phyloP scores from a whole-genome alignment of 2,797 vertebrate genomes.

The Dryobates pubescens region DNA sequence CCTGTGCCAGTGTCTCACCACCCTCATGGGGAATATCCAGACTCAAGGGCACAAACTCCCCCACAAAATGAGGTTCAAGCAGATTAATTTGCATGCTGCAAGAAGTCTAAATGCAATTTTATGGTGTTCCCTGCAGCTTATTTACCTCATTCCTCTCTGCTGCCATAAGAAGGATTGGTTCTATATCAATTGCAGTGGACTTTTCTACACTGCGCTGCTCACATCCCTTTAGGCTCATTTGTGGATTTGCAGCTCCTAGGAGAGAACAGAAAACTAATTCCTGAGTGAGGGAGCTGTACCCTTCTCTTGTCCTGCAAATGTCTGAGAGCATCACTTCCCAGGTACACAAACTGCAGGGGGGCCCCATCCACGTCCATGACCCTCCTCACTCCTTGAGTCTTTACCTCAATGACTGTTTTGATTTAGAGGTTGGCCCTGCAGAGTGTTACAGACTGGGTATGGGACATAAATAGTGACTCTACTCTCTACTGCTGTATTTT shows the following conservation, averaged over 20 bases:
- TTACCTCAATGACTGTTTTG: background rate
- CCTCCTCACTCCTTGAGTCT: background rate
- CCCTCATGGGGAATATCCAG: background rate
- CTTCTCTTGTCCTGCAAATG: background rate
- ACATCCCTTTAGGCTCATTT: background rate
- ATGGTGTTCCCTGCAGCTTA: background rate
- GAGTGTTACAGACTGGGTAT: background rate
- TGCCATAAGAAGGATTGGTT: background rate
- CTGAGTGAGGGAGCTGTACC: background rate
- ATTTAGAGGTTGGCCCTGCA: background rate
- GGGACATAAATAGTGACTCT: background rate
- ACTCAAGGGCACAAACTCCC: background rate
- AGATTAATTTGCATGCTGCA: background rate
- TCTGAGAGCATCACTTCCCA: background rate
- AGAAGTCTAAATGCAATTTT: background rate
- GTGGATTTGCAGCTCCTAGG: background rate
- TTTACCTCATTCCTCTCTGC: background rate
- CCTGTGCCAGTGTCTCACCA: no score
- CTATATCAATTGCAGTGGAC: background rate
- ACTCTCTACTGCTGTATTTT: background rate
- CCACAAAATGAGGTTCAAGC: background rate
- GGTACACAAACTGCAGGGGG: background rate
- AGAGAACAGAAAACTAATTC: background rate
- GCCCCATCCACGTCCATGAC: background rate
- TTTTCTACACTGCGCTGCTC: background rate